Percentiles rank a stretch among this genome's conserved stretches.
These are phyloP conservation scores for Corbicula japonica DNA, from an alignment of 2,888 invertebrate genomes.

Conservation along the genomic window DNA sequence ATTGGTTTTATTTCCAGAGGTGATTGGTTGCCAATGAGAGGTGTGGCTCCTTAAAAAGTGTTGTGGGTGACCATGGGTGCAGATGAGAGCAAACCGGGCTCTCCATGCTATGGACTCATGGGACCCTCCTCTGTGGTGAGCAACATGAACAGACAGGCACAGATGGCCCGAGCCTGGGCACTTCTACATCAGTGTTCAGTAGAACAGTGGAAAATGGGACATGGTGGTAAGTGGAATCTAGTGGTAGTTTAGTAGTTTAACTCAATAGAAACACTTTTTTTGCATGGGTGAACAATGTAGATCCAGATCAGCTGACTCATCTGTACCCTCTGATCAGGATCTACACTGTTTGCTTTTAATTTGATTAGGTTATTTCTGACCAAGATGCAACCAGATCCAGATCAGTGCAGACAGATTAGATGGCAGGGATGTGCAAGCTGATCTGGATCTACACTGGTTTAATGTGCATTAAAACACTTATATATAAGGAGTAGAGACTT, in stretches of 20 bases:
- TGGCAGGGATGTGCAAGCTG: too few relatives aligned
- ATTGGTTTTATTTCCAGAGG: not conserved
- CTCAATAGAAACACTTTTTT: not conserved
- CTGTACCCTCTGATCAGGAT: too few relatives aligned
- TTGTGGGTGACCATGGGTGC: slow-evolving; percentile 79
- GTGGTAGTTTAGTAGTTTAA: not conserved
- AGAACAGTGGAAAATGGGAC: slow-evolving; percentile 85
- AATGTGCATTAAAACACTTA: too few relatives aligned
- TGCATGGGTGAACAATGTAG: too few relatives aligned
- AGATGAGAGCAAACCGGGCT: slow-evolving; percentile 82
- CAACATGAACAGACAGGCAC: slow-evolving; percentile 83
- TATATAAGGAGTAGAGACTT: too few relatives aligned
- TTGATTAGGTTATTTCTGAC: too few relatives aligned
- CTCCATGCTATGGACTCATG: slow-evolving; percentile 79
- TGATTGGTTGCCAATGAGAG: not conserved
- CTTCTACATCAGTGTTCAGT: slow-evolving; percentile 85
- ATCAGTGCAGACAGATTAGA: too few relatives aligned
- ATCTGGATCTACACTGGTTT: too few relatives aligned
- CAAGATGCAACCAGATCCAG: too few relatives aligned
- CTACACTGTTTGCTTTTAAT: too few relatives aligned
- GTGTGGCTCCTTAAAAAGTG: too few relatives aligned
- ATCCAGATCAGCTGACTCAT: too few relatives aligned
- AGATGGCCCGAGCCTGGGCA: slow-evolving; percentile 83
- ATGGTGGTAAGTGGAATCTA: slow-evolving; percentile 77
- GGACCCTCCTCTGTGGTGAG: slow-evolving; percentile 80